These are phyloP conservation scores for Corella eumyota DNA, from an alignment of 23 tunicate genomes.

Conservation along the genomic window DNA sequence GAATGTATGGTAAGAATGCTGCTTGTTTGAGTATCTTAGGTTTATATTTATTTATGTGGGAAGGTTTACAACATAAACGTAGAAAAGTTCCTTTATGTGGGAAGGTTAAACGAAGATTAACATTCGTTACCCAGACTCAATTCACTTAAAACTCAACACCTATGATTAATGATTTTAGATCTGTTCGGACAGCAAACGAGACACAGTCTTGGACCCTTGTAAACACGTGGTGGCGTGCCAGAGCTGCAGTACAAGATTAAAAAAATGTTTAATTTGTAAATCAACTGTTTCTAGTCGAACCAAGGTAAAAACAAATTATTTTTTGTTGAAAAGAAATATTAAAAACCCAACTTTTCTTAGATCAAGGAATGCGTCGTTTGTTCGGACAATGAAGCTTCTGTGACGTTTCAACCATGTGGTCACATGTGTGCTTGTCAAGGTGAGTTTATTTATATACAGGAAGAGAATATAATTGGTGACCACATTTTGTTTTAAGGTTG, in stretches of 20 bases:
- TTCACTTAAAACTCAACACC: too few relatives aligned
- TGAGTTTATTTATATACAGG: constrained; percentile 7
- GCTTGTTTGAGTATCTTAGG: too few relatives aligned
- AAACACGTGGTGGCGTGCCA: constrained; percentile 75
- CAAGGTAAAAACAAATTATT: not conserved
- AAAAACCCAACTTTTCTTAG: not conserved
- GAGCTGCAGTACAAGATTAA: constrained; percentile 60
- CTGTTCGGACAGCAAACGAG: constrained; percentile 64
- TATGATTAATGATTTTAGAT: too few relatives aligned
- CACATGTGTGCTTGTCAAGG: constrained; percentile 82
- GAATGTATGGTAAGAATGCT: constrained; percentile 65
- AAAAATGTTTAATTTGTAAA: constrained; percentile 78
- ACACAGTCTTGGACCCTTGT: constrained; percentile 64
- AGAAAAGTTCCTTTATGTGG: too few relatives aligned
- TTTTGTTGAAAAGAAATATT: not conserved
- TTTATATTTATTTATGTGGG: too few relatives aligned
- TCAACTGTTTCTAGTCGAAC: constrained; percentile 20
- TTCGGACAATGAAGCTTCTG: constrained; percentile 63
- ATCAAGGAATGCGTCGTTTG: constrained; percentile 80
- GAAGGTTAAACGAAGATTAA: too few relatives aligned
- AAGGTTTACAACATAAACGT: too few relatives aligned
- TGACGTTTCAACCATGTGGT: constrained; percentile 73
- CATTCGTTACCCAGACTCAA: too few relatives aligned
- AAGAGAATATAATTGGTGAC: not conserved
- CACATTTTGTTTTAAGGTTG: constrained; percentile 29